A percentile compares a stretch with the other conserved stretches of the same genome.
Conservation (phyloP, 2,888 invertebrate species). For the Neoscelio sp. region DNA sequence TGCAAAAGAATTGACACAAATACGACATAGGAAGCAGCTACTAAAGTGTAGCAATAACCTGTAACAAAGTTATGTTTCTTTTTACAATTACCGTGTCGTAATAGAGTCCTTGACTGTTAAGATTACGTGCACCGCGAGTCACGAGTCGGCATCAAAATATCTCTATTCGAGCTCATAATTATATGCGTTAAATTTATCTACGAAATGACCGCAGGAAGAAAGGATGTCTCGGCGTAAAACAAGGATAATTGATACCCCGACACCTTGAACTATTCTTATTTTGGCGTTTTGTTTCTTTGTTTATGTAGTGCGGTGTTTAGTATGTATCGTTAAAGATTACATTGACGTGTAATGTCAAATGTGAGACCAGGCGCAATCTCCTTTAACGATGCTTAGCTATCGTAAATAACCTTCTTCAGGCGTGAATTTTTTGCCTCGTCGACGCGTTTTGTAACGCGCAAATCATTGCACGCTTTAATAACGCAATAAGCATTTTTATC, state of each 20-base stretch:
- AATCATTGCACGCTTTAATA: neutral
- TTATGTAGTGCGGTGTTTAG: conserved; percentile 1
- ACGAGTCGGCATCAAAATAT: conserved; percentile 24
- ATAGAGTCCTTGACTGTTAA: conserved; percentile 24
- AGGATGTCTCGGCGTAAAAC: neutral
- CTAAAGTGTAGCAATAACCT: conserved; percentile 29
- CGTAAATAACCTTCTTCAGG: conserved; percentile 9
- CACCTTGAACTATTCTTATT: conserved; percentile 40
- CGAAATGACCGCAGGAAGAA: conserved; percentile 12
- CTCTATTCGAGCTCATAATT: conserved; percentile 21
- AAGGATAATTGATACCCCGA: conserved; percentile 7
- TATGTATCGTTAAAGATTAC: conserved; percentile 20
- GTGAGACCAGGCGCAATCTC: neutral
- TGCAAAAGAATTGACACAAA: conserved; percentile 21
- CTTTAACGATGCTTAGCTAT: conserved; percentile 17
- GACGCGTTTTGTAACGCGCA: conserved; percentile 10
- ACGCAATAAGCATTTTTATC: neutral
- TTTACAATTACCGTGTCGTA: conserved; percentile 16
- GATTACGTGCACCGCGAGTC: conserved; percentile 12
- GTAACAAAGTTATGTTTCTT: conserved; percentile 23
- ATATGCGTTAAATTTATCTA: conserved; percentile 5
- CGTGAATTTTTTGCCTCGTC: neutral
- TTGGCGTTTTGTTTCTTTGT: conserved; percentile 1
- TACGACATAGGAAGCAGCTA: conserved; percentile 1
- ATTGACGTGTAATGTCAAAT: conserved; percentile 30